Evolutionary conservation across 2,888 invertebrate genomes (phyloP).

Genomic region (Disparrhopalites patrizii): DNA sequence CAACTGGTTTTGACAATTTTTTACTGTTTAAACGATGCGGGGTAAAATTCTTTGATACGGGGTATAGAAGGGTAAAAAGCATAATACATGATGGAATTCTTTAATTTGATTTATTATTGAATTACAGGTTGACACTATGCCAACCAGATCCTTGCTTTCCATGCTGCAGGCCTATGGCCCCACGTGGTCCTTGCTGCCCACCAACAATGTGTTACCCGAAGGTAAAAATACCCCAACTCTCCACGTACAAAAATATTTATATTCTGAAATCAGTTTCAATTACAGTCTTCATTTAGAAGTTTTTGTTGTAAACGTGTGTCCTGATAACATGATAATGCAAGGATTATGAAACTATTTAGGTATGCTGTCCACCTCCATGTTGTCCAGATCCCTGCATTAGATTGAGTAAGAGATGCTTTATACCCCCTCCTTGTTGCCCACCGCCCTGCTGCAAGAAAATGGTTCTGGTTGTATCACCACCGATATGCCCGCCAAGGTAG

Average conservation of each 20-base stretch:
- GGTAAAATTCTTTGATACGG: neutral
- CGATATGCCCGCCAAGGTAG: slow-evolving; percentile 43
- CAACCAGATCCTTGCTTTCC: slow-evolving; percentile 41
- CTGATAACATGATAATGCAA: too few species aligned
- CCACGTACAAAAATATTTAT: neutral
- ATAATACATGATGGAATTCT: neutral
- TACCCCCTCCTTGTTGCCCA: slow-evolving; percentile 43
- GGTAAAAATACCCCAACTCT: slow-evolving; percentile 11
- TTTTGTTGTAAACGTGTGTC: too few species aligned
- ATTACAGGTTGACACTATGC: slow-evolving; percentile 35
- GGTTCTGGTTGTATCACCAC: slow-evolving; percentile 43
- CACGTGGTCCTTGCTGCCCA: slow-evolving; percentile 40
- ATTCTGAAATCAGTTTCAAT: neutral
- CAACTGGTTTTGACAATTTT: neutral
- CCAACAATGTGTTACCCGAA: slow-evolving; percentile 41
- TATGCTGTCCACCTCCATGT: slow-evolving; percentile 45
- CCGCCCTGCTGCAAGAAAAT: slow-evolving; percentile 45
- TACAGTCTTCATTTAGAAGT: too few species aligned
- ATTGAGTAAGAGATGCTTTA: slow-evolving; percentile 38
- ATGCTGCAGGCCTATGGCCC: slow-evolving; percentile 42
- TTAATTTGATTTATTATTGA: neutral
- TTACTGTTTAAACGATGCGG: neutral
- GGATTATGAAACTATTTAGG: slow-evolving; percentile 2
- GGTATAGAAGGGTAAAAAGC: neutral
- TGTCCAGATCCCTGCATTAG: slow-evolving; percentile 46